Percentiles rank a stretch among this genome's conserved stretches.
Conservation (phyloP, 2,888 invertebrate species). For the Amiota minor region DNA sequence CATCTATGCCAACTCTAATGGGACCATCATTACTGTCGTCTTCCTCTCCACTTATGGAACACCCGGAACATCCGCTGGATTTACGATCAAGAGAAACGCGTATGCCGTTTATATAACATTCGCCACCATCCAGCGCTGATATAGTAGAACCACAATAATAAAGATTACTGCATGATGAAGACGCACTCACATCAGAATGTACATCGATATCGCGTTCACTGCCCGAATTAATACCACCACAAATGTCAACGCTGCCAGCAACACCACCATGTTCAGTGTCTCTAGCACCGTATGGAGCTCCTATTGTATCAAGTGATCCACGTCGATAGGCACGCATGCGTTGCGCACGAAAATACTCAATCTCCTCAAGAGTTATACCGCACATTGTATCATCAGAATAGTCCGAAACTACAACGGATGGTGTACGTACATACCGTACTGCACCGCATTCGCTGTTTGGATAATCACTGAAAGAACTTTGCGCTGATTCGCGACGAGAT, state of each 20-base stretch:
- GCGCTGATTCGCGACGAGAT: constrained; percentile 74
- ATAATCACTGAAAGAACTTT: constrained; percentile 73
- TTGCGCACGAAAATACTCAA: constrained; percentile 76
- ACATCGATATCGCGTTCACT: constrained; percentile 60
- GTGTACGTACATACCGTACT: constrained; percentile 82
- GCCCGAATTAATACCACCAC: constrained; percentile 36
- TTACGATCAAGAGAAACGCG: constrained; percentile 78
- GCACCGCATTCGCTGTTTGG: constrained; percentile 73
- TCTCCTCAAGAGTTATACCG: constrained; percentile 77
- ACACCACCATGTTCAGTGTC: constrained; percentile 38
- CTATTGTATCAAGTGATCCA: constrained; percentile 69
- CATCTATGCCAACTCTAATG: constrained; percentile 48
- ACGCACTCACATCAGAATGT: constrained; percentile 76
- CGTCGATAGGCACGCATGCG: constrained; percentile 70
- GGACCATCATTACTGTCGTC: constrained; percentile 68
- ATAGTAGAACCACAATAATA: constrained; percentile 77
- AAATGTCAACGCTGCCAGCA: constrained; percentile 35
- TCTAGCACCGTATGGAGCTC: constrained; percentile 55
- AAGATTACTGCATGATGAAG: constrained; percentile 77
- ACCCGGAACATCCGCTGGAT: constrained; percentile 83
- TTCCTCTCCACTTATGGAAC: constrained; percentile 81
- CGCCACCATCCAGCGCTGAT: constrained; percentile 75
- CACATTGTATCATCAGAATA: constrained; percentile 83
- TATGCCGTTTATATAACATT: constrained; percentile 74
- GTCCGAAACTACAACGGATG: constrained; percentile 90